phyloP scores from a whole-genome alignment of 2,888 invertebrate species.

The Coenonympha glycerion region DNA sequence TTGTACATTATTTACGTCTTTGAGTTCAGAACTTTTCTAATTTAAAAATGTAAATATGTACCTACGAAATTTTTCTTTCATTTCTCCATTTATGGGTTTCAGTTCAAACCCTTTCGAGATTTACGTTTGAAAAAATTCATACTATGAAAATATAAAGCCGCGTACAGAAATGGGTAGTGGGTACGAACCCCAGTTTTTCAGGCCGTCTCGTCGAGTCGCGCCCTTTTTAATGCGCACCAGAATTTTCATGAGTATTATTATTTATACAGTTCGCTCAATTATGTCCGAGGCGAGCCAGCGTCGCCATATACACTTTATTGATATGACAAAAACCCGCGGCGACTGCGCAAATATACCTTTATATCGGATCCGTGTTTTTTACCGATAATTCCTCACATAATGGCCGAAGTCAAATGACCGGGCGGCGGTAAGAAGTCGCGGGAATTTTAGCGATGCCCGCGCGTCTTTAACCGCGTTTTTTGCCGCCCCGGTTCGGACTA shows the following conservation, averaged over 20 bases:
- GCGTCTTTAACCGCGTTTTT: conserved; percentile 67
- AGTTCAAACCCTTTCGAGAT: too few species aligned
- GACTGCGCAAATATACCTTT: conserved; percentile 62
- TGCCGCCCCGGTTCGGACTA: conserved; percentile 55
- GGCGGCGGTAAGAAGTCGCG: conserved; percentile 64
- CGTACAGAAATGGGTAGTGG: too few species aligned
- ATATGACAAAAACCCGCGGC: conserved; percentile 60
- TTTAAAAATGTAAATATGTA: too few species aligned
- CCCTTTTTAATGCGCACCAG: conserved; percentile 35
- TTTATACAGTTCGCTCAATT: conserved; percentile 61
- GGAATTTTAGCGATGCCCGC: conserved; percentile 72
- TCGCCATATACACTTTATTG: conserved; percentile 56
- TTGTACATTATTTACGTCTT: too few species aligned
- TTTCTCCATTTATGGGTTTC: too few species aligned
- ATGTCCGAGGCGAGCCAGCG: conserved; percentile 38
- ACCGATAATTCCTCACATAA: conserved; percentile 73
- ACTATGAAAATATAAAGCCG: too few species aligned
- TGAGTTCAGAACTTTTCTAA: too few species aligned
- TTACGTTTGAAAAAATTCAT: too few species aligned
- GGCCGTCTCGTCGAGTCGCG: neutral
- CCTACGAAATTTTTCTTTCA: too few species aligned
- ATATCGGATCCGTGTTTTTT: conserved; percentile 69
- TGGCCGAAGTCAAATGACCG: conserved; percentile 72
- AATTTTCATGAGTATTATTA: conserved; percentile 71
- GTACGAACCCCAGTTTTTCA: conserved; percentile 1